Evolutionary conservation across 2,113 vertebrate genomes (phyloP).

Genomic region (Lampris incognitus): DNA sequence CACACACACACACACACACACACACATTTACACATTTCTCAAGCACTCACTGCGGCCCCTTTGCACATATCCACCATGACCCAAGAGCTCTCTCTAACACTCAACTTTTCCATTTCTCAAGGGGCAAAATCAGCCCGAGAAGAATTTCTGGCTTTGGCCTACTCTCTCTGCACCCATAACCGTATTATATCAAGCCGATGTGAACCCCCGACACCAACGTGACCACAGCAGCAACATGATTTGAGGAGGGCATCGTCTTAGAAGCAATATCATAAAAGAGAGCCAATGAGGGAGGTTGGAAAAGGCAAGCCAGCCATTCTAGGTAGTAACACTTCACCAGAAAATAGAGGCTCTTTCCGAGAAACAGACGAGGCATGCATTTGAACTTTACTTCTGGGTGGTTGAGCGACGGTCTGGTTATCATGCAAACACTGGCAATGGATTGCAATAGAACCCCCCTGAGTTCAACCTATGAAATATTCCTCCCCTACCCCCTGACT

Average conservation of each 20-base stretch:
- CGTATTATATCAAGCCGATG: conserved; percentile 46
- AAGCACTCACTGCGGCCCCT: conserved; percentile 55
- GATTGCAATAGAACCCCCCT: neutral
- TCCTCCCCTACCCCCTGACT: neutral
- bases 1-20: too few species aligned
- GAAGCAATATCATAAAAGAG: conserved; percentile 38
- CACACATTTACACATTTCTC: conserved; percentile 36
- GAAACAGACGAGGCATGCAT: neutral
- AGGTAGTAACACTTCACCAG: neutral
- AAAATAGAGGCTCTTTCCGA: neutral
- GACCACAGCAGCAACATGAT: conserved; percentile 38
- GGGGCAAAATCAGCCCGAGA: conserved; percentile 44
- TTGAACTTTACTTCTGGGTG: neutral
- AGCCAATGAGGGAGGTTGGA: conserved; percentile 28
- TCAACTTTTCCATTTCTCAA: conserved; percentile 57
- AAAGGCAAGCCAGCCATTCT: conserved; percentile 3
- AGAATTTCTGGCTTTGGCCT: conserved; percentile 51
- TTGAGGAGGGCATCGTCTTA: conserved; percentile 40
- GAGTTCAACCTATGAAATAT: neutral
- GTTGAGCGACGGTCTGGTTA: neutral
- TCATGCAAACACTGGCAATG: neutral
- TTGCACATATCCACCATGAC: conserved; percentile 38
- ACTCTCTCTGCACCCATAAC: conserved; percentile 56
- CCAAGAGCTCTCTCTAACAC: conserved; percentile 58
- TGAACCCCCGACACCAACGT: conserved; percentile 66